A percentile compares a stretch with the other conserved stretches of the same genome.
phyloP scores from a whole-genome alignment of 1,140 invertebrate genomes.

The Drosophila setifemur region DNA sequence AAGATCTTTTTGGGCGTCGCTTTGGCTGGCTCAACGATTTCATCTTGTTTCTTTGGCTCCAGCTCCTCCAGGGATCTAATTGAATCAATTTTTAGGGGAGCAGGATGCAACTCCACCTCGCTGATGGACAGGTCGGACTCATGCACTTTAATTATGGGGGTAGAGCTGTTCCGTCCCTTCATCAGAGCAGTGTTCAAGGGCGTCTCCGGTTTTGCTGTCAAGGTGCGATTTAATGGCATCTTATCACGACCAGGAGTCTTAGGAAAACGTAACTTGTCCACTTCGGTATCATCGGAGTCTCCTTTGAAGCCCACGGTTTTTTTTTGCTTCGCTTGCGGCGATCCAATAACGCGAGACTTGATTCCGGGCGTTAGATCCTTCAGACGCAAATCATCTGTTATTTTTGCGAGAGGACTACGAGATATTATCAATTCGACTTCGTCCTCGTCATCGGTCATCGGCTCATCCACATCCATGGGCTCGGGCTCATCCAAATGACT shows the following conservation, averaged over 20 bases:
- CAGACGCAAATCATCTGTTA: not conserved
- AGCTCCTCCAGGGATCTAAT: slow-evolving; percentile 28
- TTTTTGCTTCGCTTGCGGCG: not conserved
- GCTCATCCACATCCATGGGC: not conserved
- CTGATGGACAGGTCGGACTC: not conserved
- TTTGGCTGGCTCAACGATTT: not conserved
- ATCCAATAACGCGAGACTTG: not conserved
- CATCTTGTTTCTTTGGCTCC: not conserved
- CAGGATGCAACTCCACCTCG: not conserved
- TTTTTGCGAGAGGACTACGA: too few relatives aligned
- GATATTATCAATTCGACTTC: too few relatives aligned
- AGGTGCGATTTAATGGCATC: not conserved
- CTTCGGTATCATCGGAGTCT: not conserved
- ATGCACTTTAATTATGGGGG: slow-evolving; percentile 36
- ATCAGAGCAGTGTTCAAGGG: slow-evolving; percentile 7
- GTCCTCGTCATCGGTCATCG: not conserved
- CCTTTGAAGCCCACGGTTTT: slow-evolving; percentile 41
- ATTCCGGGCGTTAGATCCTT: not conserved
- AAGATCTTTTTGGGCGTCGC: slow-evolving; percentile 1
- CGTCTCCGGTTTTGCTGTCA: not conserved
- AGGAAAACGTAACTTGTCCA: slow-evolving; percentile 44
- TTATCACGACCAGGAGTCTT: slow-evolving; percentile 60
- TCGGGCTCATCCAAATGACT: not conserved
- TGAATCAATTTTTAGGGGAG: slow-evolving; percentile 44
- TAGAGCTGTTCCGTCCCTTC: slow-evolving; percentile 53